Percentiles rank a stretch among this genome's conserved stretches.
These are phyloP conservation scores for Ptiloglossa arizonensis DNA, from an alignment of 1,140 invertebrate genomes.

Conservation along the genomic window DNA sequence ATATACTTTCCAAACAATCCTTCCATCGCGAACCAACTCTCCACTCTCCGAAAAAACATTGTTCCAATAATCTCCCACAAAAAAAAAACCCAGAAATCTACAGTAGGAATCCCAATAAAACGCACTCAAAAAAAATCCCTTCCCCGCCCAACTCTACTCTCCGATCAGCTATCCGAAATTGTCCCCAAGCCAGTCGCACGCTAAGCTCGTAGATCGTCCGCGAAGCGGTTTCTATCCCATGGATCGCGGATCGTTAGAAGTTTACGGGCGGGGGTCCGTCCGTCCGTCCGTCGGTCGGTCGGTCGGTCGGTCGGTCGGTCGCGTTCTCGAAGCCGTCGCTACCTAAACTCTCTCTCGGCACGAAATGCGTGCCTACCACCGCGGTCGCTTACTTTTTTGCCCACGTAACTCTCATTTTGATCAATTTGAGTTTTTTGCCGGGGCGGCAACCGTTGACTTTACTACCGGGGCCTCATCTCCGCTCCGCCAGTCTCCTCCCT, in stretches of 20 bases:
- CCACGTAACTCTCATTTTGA: conserved; percentile 76
- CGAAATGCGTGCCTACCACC: conserved; percentile 68
- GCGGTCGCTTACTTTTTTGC: conserved; percentile 71
- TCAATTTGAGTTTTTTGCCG: conserved; percentile 76
- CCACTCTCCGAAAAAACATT: no score
- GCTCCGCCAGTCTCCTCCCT: conserved; percentile 39
- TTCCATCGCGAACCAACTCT: no score
- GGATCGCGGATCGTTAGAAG: conserved; percentile 10
- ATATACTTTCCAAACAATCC: no score
- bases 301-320: conserved; percentile 10
- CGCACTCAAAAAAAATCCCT: no score
- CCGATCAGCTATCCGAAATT: no score
- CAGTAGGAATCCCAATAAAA: no score
- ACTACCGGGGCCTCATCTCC: conserved; percentile 67
- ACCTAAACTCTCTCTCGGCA: conserved; percentile 62
- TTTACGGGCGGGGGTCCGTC: neutral
- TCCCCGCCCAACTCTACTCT: no score
- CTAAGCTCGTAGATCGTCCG: neutral
- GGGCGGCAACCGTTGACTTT: conserved; percentile 74
- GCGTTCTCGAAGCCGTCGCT: conserved; percentile 44
- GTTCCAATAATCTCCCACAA: no score
- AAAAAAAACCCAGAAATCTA: no score
- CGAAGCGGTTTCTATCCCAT: neutral
- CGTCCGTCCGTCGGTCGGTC: conserved; percentile 24
- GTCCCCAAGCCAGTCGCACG: neutral